Evolutionary conservation across 1,140 invertebrate species (phyloP).

Genomic region (Atta colombica): DNA sequence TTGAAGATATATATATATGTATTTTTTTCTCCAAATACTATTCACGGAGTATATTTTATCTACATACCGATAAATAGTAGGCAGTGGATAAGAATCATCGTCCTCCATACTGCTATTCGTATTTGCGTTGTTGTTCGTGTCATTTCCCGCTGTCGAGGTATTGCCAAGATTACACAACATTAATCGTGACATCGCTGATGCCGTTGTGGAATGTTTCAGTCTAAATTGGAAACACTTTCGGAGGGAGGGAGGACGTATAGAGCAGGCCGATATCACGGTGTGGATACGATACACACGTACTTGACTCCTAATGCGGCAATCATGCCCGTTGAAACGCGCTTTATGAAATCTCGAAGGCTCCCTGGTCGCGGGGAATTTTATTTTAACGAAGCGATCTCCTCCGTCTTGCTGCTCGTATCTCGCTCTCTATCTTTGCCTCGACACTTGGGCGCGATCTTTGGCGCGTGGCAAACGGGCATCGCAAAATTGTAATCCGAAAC

Average conservation of each 20-base stretch:
- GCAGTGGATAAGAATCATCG: constrained; percentile 92
- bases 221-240: constrained; percentile 28
- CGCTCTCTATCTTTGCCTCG: constrained; percentile 1
- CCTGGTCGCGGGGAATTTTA: not conserved
- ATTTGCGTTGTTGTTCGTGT: constrained; percentile 91
- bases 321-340: constrained; percentile 10
- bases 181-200: constrained; percentile 83
- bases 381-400: not conserved
- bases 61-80: constrained; percentile 93
- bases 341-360: not conserved
- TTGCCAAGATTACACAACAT: constrained; percentile 86
- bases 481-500: constrained; percentile 6
- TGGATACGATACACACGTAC: constrained; percentile 16
- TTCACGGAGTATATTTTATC: not conserved
- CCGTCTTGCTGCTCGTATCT: not conserved
- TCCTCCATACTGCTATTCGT: constrained; percentile 89
- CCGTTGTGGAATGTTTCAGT: constrained; percentile 17
- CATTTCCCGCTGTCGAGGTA: constrained; percentile 87
- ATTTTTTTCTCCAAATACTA: too few species aligned
- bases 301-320: not conserved
- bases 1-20: too few species aligned
- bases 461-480: constrained; percentile 5
- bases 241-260: not conserved
- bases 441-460: not conserved
- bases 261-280: constrained; percentile 27